phyloP scores from a whole-genome alignment of 2,113 vertebrate species.

The Notothenia rossii region DNA sequence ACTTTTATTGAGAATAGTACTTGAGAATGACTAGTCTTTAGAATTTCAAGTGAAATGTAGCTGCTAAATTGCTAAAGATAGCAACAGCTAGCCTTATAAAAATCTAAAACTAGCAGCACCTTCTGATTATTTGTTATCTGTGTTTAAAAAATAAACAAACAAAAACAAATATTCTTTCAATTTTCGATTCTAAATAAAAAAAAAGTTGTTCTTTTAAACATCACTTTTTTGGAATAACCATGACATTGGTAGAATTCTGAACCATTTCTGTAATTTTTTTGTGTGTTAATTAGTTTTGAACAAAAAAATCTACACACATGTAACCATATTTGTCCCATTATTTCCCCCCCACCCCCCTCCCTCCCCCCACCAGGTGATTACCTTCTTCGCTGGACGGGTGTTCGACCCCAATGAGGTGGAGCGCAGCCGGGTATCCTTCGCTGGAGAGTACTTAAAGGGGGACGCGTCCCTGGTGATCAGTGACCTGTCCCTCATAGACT shows the following conservation, averaged over 20 bases:
- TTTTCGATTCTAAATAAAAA: too few species aligned
- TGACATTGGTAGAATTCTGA: not conserved
- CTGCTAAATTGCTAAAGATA: too few species aligned
- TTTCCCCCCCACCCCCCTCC: not conserved
- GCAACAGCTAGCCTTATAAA: too few species aligned
- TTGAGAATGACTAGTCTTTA: too few species aligned
- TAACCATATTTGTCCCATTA: not conserved
- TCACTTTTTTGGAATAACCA: too few species aligned
- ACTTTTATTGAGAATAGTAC: too few species aligned
- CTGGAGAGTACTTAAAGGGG: conserved; percentile 90
- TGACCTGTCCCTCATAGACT: conserved; percentile 89
- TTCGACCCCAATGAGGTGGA: conserved; percentile 87
- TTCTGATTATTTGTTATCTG: too few species aligned
- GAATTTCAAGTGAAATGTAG: too few species aligned
- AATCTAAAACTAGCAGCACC: too few species aligned
- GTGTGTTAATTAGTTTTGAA: not conserved
- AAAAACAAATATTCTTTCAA: too few species aligned
- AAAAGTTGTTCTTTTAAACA: too few species aligned
- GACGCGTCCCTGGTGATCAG: conserved; percentile 92
- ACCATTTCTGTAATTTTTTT: not conserved
- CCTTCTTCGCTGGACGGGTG: conserved; percentile 88
- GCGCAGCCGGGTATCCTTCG: conserved; percentile 88
- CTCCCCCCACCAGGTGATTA: conserved; percentile 87
- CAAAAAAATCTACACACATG: not conserved
- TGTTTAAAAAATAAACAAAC: too few species aligned